These are phyloP conservation scores for Dryocosmus kuriphilus DNA, from an alignment of 2,888 invertebrate species.

Conservation along the genomic window DNA sequence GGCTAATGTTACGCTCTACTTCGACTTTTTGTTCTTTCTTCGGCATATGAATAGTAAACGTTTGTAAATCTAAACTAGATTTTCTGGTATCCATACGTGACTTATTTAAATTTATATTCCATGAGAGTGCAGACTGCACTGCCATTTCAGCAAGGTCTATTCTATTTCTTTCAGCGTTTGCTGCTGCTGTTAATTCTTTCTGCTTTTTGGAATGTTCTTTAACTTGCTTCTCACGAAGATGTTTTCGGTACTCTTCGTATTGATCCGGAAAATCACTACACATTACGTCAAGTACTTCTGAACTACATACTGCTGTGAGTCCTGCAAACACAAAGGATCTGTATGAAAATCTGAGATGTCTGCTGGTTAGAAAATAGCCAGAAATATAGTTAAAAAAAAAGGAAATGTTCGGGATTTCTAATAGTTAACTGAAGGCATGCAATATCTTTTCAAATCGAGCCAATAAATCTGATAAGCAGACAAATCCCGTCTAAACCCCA, in stretches of 20 bases:
- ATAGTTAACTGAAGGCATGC: too few relatives aligned
- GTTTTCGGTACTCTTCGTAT: constrained; percentile 92
- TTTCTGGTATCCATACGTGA: constrained; percentile 86
- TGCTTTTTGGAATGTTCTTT: constrained; percentile 85
- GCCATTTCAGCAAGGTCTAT: constrained; percentile 89
- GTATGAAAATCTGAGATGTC: neutral
- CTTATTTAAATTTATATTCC: constrained; percentile 92
- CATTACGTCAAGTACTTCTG: constrained; percentile 97
- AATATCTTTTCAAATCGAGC: too few relatives aligned
- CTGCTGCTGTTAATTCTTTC: constrained; percentile 82
- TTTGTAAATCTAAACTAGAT: constrained; percentile 95
- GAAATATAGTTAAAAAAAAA: too few relatives aligned
- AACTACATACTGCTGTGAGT: constrained; percentile 93
- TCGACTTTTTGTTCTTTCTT: constrained; percentile 79
- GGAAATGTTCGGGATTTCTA: too few relatives aligned
- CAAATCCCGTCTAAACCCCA: too few relatives aligned
- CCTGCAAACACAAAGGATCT: constrained; percentile 77
- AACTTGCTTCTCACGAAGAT: constrained; percentile 85
- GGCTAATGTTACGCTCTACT: constrained; percentile 80
- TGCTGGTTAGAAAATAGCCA: too few relatives aligned
- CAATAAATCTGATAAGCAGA: too few relatives aligned
- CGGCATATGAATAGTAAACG: constrained; percentile 90
- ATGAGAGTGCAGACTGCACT: constrained; percentile 90
- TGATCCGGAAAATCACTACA: constrained; percentile 96
- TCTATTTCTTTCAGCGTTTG: constrained; percentile 79